Evolutionary conservation across 2,113 vertebrate genomes (phyloP), one percentile per base, ranked within the genome.

Genomic region (Chelonoidis abingdonii): DNA sequence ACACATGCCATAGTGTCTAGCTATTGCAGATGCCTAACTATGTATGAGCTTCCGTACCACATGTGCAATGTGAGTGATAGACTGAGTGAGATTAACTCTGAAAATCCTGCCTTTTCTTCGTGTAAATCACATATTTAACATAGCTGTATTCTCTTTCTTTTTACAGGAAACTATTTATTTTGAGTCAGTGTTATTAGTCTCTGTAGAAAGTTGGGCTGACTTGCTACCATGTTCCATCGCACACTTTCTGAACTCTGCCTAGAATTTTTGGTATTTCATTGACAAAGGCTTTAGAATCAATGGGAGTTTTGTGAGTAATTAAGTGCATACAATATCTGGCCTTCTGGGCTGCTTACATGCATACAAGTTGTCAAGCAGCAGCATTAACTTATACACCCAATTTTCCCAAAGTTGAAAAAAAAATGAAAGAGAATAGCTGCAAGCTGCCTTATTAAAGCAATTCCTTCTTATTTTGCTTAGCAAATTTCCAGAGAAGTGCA

Each of bases 261-360:
- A 1, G 14, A 65, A n/a, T 76, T 78, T 84, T 78, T 84, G 2
- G 0, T 27, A 4, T 38, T 3, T 1, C 47, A 54, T 75, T 41
- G 52, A 9, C 0, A 0, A 80, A 83, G 84, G 29, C 54, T 87
- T 94, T 44, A 88, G 62, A 83, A 80, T 81, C 84, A n/a, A 81
- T 0, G 4, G 1, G 59, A 54, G 24, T 53, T 3, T 22, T 2
- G 14, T 0, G 38, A 16, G 6, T 47, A 44, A 8, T n/a, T 35
- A 53, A 2, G 41, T 27, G 41, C 22, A 27, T 76, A 24, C 24
- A 27, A 41, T 41, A 76, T 27, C 12, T 6, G 19, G 3, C 38
- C 53, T 35, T 35, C 24, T 3, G 50, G 25, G 38, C 65, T 53
- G 13, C 2, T 5, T 72, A 69, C 8, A n/a, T 57, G 3, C 1